Evolutionary conservation across 2,797 vertebrate genomes (phyloP), one percentile per base, ranked within the genome.

Genomic region (Peromyscus aztecus): DNA sequence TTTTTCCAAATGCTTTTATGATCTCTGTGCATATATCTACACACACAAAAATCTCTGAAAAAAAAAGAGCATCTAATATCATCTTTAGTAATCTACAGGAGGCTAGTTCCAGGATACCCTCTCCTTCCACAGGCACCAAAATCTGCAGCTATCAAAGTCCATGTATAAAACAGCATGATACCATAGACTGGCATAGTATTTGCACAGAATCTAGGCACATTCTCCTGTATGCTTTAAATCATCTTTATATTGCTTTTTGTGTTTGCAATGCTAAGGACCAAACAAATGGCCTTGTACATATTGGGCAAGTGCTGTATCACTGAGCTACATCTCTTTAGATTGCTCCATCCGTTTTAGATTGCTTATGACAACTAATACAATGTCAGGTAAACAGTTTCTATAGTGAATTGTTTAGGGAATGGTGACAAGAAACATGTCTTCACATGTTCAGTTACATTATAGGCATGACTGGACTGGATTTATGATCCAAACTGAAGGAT

Each of bases 1-100:
- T 94, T 90, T 86, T 6, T 14, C 37, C 27, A 57, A 71, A 52
- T 12, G 14, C n/a, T 91, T 95, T 82, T 94, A 88, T 78, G 84
- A 65, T 87, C 61, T 57, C 63, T 76, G 46, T n/a, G 65, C 7
- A 31, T 88, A 27, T 88, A 91, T 94, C 73, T 85, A 81, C 61
- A 59, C 27, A 84, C 49, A 59, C 14, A 67, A 27, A 73, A 73
- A 93, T 69, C 46, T 85, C 73, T 34, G 49, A 57, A 55, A 88
- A 34, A 57, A 75, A n/a, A 67, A 84, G 46, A 91, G 43, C 65
- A 14, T 77, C n/a, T 57, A 40, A 16, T 21, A 24, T 23, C 21
- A 27, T 80, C 37, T 29, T 67, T 69, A 31, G 6, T 24, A 46
- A 69, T 71, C 75, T 65, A 46, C 14, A 5, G 37, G 3, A 43